Base-by-base conservation (phyloP, 1,140 invertebrate species). In the Danaus melanippus region DNA sequence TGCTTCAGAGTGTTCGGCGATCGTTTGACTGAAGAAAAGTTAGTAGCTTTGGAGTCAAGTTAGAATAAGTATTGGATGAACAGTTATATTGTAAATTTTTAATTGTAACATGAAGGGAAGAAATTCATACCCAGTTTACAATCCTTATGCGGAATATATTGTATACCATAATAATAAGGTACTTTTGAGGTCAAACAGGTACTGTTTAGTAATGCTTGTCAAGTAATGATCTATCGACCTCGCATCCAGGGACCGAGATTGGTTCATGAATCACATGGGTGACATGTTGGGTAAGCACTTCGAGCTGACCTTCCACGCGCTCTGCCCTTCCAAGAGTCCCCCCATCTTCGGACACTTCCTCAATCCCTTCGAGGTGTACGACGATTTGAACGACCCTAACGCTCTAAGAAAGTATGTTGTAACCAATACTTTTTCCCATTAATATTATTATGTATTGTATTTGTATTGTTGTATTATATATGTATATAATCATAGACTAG, bases 341-440 rank as follows among this genome's bases (percentile, higher is more conserved):
- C 94, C 94, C 0, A 82, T 94, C 44, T 96, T 95, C 76, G 93
- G 94, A 76, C 89, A 92, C 70, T 95, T 95, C 83, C 91, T 95
- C 60, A 95, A 93, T 74, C 88, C 89, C 0, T 92, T 90, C 71
- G 88, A 90, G 56, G 89, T 91, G 9, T 96, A 96, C 72, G 94
- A 96, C 67, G 94, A 96, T 64, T 86, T 96, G 9, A 76, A 79
- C 9, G 91, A 95, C 71, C 79, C 91, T 1, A 83, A 79, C 5
- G 85, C 84, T 1, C 67, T 96, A 8, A 69, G 81, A 42, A 84
- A 64, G 81, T 84, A 50, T 56, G 12, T 40, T 43, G 15, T n/a
- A n/a, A 42, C 8, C 8, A 32, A 42, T 39, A 2, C 1, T 11
- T 52, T 12, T 10, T 53, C 21, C 12, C 17, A 21, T 44, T 15